Conservation (phyloP, 2,113 vertebrate species). For the Rhea americana region DNA sequence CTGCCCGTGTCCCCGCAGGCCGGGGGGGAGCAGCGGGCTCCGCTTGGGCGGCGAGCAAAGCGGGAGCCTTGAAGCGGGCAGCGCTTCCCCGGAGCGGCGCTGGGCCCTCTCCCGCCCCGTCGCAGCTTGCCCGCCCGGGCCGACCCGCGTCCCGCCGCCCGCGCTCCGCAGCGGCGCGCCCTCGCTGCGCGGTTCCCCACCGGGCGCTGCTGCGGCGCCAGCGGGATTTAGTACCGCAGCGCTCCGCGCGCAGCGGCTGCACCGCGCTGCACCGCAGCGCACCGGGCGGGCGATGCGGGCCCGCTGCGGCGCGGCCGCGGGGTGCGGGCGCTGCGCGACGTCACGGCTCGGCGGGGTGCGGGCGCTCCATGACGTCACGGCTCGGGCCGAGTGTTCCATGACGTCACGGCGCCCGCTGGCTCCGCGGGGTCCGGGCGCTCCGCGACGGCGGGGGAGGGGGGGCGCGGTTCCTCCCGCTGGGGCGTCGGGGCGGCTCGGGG, state of each 20-base stretch:
- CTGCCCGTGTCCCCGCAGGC: not conserved
- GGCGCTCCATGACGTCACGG: not conserved
- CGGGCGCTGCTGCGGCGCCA: no score
- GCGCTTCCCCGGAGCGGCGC: fast-evolving
- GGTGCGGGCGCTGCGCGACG: not conserved
- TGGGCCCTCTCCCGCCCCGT: not conserved
- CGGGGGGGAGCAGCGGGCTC: not conserved
- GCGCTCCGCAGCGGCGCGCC: no score
- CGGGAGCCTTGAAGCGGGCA: not conserved
- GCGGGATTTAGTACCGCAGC: fast-evolving
- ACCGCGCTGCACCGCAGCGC: not conserved
- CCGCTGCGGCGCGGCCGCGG: not conserved
- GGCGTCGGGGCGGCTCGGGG: no score
- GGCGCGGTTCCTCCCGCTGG: not conserved
- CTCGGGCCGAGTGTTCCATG: not conserved
- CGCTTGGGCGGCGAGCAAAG: fast-evolving
- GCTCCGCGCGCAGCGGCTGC: not conserved
- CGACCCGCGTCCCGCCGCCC: not conserved
- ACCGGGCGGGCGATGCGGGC: not conserved
- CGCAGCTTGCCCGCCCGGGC: fast-evolving
- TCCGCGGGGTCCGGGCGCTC: not conserved
- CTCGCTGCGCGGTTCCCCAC: no score
- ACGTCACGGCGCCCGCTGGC: not conserved
- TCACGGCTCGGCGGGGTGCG: not conserved
- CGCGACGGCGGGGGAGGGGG: not conserved